Evolutionary conservation across 2,888 invertebrate species (phyloP).

Genomic region (Abscondita cerata): DNA sequence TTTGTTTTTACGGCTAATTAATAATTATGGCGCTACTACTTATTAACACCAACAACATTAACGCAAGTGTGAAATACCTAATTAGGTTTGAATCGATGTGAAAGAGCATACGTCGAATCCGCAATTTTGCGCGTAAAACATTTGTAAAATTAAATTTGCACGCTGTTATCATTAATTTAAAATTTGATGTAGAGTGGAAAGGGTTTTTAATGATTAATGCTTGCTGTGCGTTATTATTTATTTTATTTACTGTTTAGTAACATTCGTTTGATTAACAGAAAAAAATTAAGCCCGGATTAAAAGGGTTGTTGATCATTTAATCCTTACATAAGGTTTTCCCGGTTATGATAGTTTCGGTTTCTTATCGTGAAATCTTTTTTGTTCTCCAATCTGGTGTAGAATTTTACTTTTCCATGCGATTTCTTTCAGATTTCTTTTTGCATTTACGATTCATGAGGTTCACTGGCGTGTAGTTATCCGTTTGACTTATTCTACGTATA

Average conservation of each 20-base stretch:
- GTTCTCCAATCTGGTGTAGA: background rate
- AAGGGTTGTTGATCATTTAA: too few species aligned
- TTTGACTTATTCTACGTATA: constrained; percentile 10
- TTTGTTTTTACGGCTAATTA: too few species aligned
- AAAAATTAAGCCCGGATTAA: too few species aligned
- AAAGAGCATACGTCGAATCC: background rate
- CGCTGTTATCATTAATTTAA: constrained; percentile 7
- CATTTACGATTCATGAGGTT: constrained; percentile 6
- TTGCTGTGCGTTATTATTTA: too few species aligned
- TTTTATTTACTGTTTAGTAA: too few species aligned
- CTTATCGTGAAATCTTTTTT: too few species aligned
- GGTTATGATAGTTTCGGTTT: too few species aligned
- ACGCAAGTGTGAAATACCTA: constrained; percentile 1
- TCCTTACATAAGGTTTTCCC: too few species aligned
- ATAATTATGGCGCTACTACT: too few species aligned
- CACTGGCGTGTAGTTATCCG: constrained; percentile 10
- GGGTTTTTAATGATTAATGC: too few species aligned
- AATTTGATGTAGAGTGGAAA: background rate
- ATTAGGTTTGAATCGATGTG: background rate
- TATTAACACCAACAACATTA: background rate
- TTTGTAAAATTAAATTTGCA: constrained; percentile 2
- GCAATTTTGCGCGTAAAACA: background rate
- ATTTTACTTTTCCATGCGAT: constrained; percentile 11
- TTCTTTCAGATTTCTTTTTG: constrained; percentile 8
- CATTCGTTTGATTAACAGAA: too few species aligned